A percentile compares a stretch with the other conserved stretches of the same genome.
These are phyloP conservation scores for Rhabdomys dilectus DNA, from an alignment of 2,113 vertebrate species.

Conservation along the genomic window DNA sequence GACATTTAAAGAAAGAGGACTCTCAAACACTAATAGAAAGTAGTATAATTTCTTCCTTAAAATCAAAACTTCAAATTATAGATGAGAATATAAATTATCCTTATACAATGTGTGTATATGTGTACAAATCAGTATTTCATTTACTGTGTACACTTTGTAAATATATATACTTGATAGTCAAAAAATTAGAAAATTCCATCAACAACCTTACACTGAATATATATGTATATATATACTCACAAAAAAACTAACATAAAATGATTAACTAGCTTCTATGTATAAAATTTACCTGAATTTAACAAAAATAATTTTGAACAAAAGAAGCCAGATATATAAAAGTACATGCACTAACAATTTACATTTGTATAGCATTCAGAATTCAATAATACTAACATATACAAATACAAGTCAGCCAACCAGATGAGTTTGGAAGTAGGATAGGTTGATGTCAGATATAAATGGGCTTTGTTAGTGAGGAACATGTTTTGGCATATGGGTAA, in stretches of 20 bases:
- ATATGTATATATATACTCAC: not conserved
- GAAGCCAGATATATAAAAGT: not conserved
- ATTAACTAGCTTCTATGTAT: not conserved
- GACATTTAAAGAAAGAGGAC: not conserved
- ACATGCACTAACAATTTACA: not conserved
- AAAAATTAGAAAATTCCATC: not conserved
- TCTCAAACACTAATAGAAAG: not conserved
- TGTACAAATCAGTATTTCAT: not conserved
- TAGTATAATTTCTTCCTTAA: not conserved
- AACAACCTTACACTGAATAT: not conserved
- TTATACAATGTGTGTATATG: not conserved
- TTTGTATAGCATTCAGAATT: constrained; percentile 6
- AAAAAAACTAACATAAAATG: not conserved
- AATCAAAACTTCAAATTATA: not conserved
- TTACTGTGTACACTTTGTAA: not conserved
- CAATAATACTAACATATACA: not conserved
- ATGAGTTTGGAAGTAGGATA: not conserved
- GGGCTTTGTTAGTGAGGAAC: not conserved
- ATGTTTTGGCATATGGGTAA: not conserved
- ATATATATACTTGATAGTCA: not conserved
- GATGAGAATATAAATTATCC: not conserved
- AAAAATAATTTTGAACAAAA: not conserved
- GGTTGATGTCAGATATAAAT: not conserved
- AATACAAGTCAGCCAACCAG: not conserved
- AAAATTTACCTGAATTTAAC: not conserved